Evolutionary conservation across 2,797 vertebrate species (phyloP).

Genomic region (Cossypha heuglini): DNA sequence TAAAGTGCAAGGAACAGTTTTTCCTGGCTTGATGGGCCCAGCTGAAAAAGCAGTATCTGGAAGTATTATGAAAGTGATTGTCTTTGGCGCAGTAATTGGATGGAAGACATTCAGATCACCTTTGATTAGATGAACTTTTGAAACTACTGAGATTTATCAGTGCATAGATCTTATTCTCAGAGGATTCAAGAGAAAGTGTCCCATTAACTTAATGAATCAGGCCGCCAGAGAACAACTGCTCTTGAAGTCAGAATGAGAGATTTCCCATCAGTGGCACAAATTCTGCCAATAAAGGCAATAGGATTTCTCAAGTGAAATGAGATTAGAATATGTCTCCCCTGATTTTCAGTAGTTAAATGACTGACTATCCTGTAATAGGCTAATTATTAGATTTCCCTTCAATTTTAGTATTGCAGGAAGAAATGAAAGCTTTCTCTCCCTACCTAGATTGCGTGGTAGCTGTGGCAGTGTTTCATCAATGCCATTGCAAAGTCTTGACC

Average conservation of each 20-base stretch:
- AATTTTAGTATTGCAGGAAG: constrained; percentile 15
- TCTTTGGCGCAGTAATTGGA: constrained; percentile 21
- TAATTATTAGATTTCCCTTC: constrained; percentile 57
- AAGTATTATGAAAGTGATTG: neutral
- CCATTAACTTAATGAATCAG: constrained; percentile 67
- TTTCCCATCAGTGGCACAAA: constrained; percentile 56
- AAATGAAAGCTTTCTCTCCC: neutral
- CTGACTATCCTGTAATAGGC: constrained; percentile 48
- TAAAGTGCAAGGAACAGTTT: neutral
- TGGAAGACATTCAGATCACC: constrained; percentile 64
- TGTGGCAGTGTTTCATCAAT: neutral
- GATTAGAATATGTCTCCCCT: constrained; percentile 53
- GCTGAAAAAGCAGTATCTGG: neutral
- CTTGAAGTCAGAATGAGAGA: constrained; percentile 49
- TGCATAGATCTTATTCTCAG: constrained; percentile 35
- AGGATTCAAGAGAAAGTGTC: constrained; percentile 50
- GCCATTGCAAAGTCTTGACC: neutral
- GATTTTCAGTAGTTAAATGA: constrained; percentile 57
- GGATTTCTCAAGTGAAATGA: constrained; percentile 57
- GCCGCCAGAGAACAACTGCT: constrained; percentile 47
- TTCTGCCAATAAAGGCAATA: constrained; percentile 35
- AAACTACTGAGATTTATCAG: constrained; percentile 55
- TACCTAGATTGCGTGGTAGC: neutral
- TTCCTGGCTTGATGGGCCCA: neutral
- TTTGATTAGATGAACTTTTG: constrained; percentile 64